These are phyloP conservation scores for Gymnopithys bicolor DNA, from an alignment of 2,797 vertebrate species.

Conservation along the genomic window DNA sequence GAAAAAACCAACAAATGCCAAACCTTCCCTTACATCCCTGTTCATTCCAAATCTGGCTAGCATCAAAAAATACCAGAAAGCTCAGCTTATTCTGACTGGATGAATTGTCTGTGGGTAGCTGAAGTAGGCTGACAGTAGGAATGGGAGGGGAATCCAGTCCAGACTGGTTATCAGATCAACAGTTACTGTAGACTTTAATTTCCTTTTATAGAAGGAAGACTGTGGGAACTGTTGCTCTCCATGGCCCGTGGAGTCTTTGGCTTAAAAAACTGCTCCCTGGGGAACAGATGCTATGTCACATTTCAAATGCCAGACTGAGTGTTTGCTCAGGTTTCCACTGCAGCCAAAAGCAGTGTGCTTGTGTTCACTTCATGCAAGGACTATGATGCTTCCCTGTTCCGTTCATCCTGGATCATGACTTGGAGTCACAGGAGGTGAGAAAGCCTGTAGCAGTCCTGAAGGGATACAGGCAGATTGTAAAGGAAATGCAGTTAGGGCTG, in stretches of 20 bases:
- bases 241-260: not conserved
- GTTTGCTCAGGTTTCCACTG: not conserved
- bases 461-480: rapidly evolving
- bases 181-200: constrained; percentile 41
- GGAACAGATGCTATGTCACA: not conserved
- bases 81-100: not conserved
- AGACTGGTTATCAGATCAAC: not conserved
- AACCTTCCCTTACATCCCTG: not conserved
- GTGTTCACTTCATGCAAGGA: not conserved
- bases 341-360: not conserved
- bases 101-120: not conserved
- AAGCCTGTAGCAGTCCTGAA: rapidly evolving
- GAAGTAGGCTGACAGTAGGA: not conserved
- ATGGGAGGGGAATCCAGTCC: not conserved
- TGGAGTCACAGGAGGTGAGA: not conserved
- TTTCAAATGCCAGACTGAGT: rapidly evolving
- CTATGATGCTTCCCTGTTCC: too few species aligned
- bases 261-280: not conserved
- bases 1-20: too few species aligned
- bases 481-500: too few species aligned
- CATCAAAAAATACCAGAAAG: not conserved
- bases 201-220: constrained; percentile 54
- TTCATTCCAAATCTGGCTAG: not conserved
- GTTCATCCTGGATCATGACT: not conserved
- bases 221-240: constrained; percentile 18